Evolutionary conservation across 2,888 invertebrate species (phyloP).

Genomic region (Sinotaia quadrata): DNA sequence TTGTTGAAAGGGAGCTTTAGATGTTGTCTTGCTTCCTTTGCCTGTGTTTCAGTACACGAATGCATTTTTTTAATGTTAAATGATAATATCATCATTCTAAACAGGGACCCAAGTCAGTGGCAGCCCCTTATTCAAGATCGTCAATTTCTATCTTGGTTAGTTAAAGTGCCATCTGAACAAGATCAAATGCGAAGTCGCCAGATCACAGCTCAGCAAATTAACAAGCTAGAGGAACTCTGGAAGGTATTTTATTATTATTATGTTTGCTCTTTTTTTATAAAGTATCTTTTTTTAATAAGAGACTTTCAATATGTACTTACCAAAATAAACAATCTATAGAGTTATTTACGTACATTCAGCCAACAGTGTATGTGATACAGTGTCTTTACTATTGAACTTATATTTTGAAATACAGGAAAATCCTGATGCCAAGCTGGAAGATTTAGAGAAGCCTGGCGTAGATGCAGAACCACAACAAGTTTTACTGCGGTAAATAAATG

Average conservation of each 20-base stretch:
- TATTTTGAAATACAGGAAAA: constrained; percentile 78
- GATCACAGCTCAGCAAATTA: constrained; percentile 97
- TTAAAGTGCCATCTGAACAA: constrained; percentile 90
- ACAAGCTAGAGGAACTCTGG: constrained; percentile 98
- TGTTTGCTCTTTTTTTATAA: not conserved
- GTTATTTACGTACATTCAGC: not conserved
- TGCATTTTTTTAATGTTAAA: not conserved
- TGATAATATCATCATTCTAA: too few species aligned
- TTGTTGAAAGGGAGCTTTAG: not conserved
- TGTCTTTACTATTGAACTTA: not conserved
- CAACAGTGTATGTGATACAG: not conserved
- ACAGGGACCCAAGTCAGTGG: constrained; percentile 94
- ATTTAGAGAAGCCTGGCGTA: constrained; percentile 97
- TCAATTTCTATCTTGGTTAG: constrained; percentile 96
- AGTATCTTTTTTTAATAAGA: not conserved
- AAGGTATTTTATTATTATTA: too few species aligned
- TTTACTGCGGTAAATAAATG: constrained; percentile 72
- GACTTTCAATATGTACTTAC: not conserved
- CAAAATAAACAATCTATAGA: too few species aligned
- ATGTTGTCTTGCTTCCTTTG: not conserved
- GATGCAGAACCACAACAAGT: constrained; percentile 98
- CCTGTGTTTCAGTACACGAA: not conserved
- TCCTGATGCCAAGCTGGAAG: constrained; percentile 97
- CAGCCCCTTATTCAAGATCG: constrained; percentile 97
- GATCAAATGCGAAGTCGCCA: constrained; percentile 96